These are phyloP conservation scores for Pogonus chalceus DNA, from an alignment of 1,140 invertebrate genomes.

Conservation along the genomic window DNA sequence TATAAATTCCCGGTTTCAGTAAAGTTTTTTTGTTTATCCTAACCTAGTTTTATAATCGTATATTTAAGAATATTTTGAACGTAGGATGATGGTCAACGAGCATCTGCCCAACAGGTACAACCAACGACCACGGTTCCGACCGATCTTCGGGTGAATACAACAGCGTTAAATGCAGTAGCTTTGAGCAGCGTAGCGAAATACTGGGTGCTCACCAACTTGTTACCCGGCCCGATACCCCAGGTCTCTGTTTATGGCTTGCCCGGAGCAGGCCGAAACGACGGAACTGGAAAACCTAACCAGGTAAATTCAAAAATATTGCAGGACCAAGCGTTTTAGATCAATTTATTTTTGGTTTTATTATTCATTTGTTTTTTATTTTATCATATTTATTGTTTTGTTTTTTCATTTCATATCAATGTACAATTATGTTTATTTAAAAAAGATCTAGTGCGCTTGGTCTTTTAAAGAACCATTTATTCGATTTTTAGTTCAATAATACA, in stretches of 20 bases:
- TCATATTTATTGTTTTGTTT: neutral
- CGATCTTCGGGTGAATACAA: constrained; percentile 47
- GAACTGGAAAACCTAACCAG: constrained; percentile 47
- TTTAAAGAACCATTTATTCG: no score
- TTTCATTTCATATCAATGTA: no score
- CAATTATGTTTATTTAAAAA: no score
- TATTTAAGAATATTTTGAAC: constrained; percentile 19
- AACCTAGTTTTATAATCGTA: constrained; percentile 25
- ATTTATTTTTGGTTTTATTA: neutral
- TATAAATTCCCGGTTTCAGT: no score
- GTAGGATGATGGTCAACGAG: constrained; percentile 30
- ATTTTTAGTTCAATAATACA: neutral
- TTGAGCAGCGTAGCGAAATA: constrained; percentile 54
- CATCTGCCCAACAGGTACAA: constrained; percentile 26
- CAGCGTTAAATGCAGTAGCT: constrained; percentile 45
- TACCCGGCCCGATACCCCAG: constrained; percentile 51
- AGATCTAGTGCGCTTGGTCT: no score
- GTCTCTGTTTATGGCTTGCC: constrained; percentile 49
- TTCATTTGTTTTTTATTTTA: constrained; percentile 14
- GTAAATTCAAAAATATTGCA: constrained; percentile 29
- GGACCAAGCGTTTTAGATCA: no score
- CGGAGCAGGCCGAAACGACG: constrained; percentile 40
- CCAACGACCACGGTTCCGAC: constrained; percentile 43
- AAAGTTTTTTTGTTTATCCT: neutral
- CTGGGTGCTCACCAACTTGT: constrained; percentile 54